A percentile compares a stretch with the other conserved stretches of the same genome.
Conservation (phyloP, 2,797 vertebrate species). For the Lepilemur ruficaudatus region DNA sequence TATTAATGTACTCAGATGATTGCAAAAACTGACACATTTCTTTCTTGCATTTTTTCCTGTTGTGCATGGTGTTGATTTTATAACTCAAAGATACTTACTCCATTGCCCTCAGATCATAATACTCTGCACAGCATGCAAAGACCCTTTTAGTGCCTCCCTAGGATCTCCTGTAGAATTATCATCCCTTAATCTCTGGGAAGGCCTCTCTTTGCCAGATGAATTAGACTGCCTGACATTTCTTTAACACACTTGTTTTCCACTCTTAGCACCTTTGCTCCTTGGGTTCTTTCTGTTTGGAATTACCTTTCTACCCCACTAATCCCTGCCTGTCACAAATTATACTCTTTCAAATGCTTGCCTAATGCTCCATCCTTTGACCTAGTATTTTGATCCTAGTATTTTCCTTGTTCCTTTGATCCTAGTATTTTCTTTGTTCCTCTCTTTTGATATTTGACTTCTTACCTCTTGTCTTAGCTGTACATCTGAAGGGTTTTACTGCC, state of each 20-base stretch:
- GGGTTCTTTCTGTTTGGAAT: constrained; percentile 6
- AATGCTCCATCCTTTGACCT: constrained; percentile 10
- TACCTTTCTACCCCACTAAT: not conserved
- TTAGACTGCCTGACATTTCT: not conserved
- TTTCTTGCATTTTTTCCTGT: not conserved
- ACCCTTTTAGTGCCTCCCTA: not conserved
- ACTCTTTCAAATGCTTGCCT: not conserved
- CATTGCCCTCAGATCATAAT: not conserved
- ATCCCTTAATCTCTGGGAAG: not conserved
- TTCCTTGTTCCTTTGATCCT: constrained; percentile 31
- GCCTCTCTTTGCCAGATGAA: not conserved
- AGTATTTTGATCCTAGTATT: no score
- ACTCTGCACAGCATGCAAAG: not conserved
- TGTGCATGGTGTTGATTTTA: not conserved
- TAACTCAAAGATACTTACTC: not conserved
- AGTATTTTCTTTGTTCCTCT: constrained; percentile 20
- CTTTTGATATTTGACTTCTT: constrained; percentile 33
- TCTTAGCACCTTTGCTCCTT: not conserved
- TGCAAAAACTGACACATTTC: not conserved
- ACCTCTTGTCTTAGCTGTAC: not conserved
- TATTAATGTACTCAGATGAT: not conserved
- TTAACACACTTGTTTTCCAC: not conserved
- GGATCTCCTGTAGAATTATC: not conserved
- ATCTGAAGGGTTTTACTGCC: not conserved
- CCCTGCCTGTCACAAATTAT: constrained; percentile 6